These are phyloP conservation scores for Drosophila nigrodunni DNA, from an alignment of 1,140 invertebrate genomes.

Conservation along the genomic window DNA sequence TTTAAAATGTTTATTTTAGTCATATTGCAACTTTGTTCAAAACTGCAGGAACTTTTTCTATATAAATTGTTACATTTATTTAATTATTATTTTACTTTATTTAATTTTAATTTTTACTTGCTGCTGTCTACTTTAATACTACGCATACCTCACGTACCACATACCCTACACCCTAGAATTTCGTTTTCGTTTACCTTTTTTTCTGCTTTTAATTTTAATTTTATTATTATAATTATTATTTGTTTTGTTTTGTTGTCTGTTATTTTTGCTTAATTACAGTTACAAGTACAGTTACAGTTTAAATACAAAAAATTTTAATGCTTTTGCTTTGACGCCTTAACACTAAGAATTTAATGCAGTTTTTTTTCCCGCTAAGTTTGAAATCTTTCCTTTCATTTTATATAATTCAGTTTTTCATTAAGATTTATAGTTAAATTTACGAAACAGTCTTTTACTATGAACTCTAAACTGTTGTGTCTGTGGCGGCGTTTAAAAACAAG, in stretches of 20 bases:
- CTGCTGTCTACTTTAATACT: conserved; percentile 48
- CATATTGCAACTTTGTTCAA: conserved; percentile 70
- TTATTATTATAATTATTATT: conserved; percentile 16
- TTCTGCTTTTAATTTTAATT: conserved; percentile 36
- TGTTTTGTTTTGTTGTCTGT: not conserved
- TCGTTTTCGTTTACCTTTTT: conserved; percentile 41
- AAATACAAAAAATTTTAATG: conserved; percentile 68
- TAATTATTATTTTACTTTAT: conserved; percentile 39
- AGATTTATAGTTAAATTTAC: conserved; percentile 65
- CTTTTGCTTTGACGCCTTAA: conserved; percentile 62
- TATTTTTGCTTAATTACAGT: conserved; percentile 24
- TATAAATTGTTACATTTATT: conserved; percentile 60
- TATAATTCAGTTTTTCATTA: conserved; percentile 45
- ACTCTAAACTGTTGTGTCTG: conserved; percentile 69
- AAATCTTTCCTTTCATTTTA: conserved; percentile 37
- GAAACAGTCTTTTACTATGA: conserved; percentile 83
- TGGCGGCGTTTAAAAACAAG: too few relatives aligned
- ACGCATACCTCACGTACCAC: conserved; percentile 34
- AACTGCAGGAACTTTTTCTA: conserved; percentile 79
- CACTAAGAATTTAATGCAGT: conserved; percentile 51
- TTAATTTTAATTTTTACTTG: conserved; percentile 38
- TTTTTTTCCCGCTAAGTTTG: conserved; percentile 21
- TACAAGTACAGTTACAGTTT: conserved; percentile 31
- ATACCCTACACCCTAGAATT: conserved; percentile 67
- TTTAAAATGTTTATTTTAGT: conserved; percentile 43